Conservation (phyloP, 2,797 vertebrate species). For the Percopsis omiscomaycus region DNA sequence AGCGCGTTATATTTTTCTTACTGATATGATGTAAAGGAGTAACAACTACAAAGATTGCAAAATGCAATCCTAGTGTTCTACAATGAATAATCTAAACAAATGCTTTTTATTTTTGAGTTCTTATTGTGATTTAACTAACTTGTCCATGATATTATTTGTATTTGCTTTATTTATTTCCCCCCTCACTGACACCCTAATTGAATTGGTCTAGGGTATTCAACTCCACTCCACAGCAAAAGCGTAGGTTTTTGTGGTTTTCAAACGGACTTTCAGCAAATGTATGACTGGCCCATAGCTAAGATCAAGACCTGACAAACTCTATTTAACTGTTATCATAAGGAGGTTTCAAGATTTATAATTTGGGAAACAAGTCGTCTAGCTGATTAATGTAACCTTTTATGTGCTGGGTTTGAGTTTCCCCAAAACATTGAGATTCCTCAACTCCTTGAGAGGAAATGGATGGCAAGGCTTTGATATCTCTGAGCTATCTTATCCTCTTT, state of each 20-base stretch:
- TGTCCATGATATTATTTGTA: constrained; percentile 54
- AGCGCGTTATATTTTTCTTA: constrained; percentile 45
- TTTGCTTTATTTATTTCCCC: constrained; percentile 72
- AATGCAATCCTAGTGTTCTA: constrained; percentile 55
- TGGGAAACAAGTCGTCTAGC: constrained; percentile 22
- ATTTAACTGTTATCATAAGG: constrained; percentile 5
- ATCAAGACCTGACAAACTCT: constrained; percentile 16
- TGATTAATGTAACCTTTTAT: constrained; percentile 22
- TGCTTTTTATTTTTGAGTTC: constrained; percentile 50
- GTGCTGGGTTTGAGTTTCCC: constrained; percentile 16
- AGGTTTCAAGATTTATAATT: constrained; percentile 21
- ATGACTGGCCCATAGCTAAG: not conserved
- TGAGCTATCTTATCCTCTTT: constrained; percentile 25
- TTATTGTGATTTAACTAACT: constrained; percentile 64
- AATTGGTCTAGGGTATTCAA: constrained; percentile 39
- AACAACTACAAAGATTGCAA: constrained; percentile 40
- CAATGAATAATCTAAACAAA: constrained; percentile 51
- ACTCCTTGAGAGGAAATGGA: constrained; percentile 14
- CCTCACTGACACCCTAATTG: constrained; percentile 37
- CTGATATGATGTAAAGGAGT: constrained; percentile 56
- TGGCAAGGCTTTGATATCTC: constrained; percentile 16
- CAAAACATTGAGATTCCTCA: constrained; percentile 2
- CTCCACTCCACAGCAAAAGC: constrained; percentile 32
- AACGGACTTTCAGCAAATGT: constrained; percentile 9
- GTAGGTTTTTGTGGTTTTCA: not conserved